Evolutionary conservation across 2,797 vertebrate genomes (phyloP), one percentile per base, ranked within the genome.

Genomic region (Odontamblyopus rebecca): DNA sequence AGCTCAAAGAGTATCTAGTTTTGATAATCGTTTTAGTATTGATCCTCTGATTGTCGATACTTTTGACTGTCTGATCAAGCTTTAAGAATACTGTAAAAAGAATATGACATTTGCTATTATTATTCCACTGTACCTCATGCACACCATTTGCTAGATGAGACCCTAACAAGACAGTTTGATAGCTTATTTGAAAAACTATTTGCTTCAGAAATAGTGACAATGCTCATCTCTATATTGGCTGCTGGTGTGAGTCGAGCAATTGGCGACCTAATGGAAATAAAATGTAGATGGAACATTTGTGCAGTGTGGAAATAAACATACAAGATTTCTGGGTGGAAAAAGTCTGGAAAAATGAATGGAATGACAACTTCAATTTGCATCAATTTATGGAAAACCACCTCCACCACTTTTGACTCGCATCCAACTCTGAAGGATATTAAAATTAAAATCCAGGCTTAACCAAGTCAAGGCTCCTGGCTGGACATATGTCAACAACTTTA

Each of bases 61-160:
- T 44, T 44, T 44, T 44, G 12, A 44, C 67, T 5, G 16, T 19
- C 85, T 79, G 78, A 83, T 82, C 84, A 86, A 85, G 82, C 71
- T 59, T 85, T 79, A 72, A 77, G 79, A 73, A 72, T 78, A 78
- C 86, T 88, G 88, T 85, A 92, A 88, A 90, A 90, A 87, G 87
- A 91, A 89, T 88, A 26, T 29, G 26, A 9, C 9, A 8, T 53
- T 53, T 56, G 9, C 51, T n/a, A 53, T n/a, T 6, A n/a, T 19
- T n/a, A n/a, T 53, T 53, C 16, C 51, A 53, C 51, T 53, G 18
- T 53, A 44, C 41, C 4, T 13, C 41, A 44, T 44, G 2, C 11
- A 11, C 2, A 44, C 41, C 41, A 44, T 12, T 2, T 48, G 35
- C 35, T 8, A 38, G 35, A 38, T 38, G 35, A 48, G 44, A 48